These are phyloP conservation scores for Coregonus sp. DNA, from an alignment of 2,797 vertebrate genomes.

Conservation along the genomic window DNA sequence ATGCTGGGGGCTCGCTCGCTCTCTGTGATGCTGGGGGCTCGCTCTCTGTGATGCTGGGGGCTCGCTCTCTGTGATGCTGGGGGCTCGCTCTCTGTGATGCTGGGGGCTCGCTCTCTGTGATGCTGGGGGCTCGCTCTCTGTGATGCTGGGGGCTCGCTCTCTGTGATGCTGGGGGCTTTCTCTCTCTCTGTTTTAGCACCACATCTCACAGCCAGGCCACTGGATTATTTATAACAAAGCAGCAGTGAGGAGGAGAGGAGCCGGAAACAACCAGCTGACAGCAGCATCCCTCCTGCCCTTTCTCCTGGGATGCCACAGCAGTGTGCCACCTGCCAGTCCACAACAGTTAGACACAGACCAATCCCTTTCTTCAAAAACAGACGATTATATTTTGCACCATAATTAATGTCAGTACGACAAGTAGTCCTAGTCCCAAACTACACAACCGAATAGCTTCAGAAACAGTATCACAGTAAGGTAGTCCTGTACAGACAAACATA, in stretches of 20 bases:
- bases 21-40: too few relatives aligned
- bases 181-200: neutral
- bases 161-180: neutral
- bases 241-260: neutral
- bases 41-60: too few relatives aligned
- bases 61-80: too few relatives aligned
- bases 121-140: too few relatives aligned
- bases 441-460: neutral
- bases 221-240: constrained; percentile 4
- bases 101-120: too few relatives aligned
- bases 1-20: too few relatives aligned
- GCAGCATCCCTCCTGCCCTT: constrained; percentile 24
- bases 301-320: neutral
- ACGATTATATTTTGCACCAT: too few relatives aligned
- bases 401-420: neutral
- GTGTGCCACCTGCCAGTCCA: neutral
- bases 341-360: neutral
- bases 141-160: too few relatives aligned
- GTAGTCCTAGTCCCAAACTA: neutral
- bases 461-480: neutral
- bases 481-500: neutral
- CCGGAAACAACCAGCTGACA: constrained; percentile 1
- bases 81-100: too few relatives aligned
- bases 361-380: neutral
- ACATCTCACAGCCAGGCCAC: neutral